Base-by-base conservation (phyloP, 1,140 invertebrate genomes). In the Hirudo medicinalis region DNA sequence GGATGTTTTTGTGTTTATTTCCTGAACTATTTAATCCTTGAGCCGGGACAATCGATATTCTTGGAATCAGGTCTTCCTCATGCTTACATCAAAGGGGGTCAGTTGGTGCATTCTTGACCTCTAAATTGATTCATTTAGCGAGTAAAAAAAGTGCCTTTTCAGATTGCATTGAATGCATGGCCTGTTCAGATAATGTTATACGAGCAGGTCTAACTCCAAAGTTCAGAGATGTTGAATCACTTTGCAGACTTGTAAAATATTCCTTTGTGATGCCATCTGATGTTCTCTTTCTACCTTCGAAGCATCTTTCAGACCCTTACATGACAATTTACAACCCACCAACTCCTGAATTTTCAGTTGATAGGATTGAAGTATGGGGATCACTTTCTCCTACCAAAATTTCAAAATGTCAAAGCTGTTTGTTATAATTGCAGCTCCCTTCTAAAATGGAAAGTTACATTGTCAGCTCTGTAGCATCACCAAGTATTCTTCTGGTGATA, bases 151-250 rank as follows among this genome's bases (percentile, higher is more conserved):
- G n/a, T n/a, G n/a, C n/a, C n/a, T 80, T 84, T 84, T 54, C 79
- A 94, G 95, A 99, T 84, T 98, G 94, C 78, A 84, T 99, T 67
- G 96, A 99, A 84, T 96, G 92, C 79, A 99, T 99, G 96, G 93
- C 95, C 0, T 92, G 90, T 80, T 98, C 94, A 0, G 96, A 99
- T 81, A 99, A 99, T 84, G 93, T 97, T 0, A 90, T 99, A 1
- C 85, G 96, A 75, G 95, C 94, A 54, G 96, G 96, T 0, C 83
- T 99, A 0, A 99, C 96, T 0, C 91, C 93, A 20, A 99, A 99
- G n/a, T n/a, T n/a, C n/a, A n/a, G 93, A 76, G 95, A 99, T 83
- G 88, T 97, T 2, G 81, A 88, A 5, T 94, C 91, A 1, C 84
- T 99, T 2, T 85, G 90, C 27, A 79, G 85, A 5, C 93, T 94